Conservation (phyloP, 53 echinoderm and acorn worm species). For the Zoroaster sp. region DNA sequence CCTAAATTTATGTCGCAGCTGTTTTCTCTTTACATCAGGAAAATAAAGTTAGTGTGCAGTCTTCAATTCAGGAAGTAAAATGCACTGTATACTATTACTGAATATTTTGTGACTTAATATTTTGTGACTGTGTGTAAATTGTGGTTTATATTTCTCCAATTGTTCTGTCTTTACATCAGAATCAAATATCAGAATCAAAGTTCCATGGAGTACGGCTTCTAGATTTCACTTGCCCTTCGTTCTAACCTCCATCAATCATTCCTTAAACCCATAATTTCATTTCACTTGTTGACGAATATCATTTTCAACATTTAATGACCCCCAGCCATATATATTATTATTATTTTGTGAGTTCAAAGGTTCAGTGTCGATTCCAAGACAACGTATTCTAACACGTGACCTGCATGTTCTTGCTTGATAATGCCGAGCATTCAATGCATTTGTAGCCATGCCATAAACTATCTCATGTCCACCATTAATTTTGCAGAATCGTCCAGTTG, state of each 20-base stretch:
- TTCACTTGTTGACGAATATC: too few relatives aligned
- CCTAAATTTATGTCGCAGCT: slow-evolving; percentile 2
- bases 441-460: too few relatives aligned
- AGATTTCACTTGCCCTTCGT: not conserved
- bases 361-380: not conserved
- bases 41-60: not conserved
- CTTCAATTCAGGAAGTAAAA: not conserved
- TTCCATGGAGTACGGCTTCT: not conserved
- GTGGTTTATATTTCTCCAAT: too few relatives aligned
- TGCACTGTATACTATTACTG: not conserved
- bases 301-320: not conserved
- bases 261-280: not conserved
- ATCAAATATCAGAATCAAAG: not conserved
- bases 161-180: not conserved
- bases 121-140: too few relatives aligned
- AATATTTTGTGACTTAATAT: too few relatives aligned
- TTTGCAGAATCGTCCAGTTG: too few relatives aligned
- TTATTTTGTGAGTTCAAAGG: not conserved
- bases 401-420: too few relatives aligned
- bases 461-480: too few relatives aligned
- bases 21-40: not conserved
- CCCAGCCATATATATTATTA: not conserved
- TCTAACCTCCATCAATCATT: not conserved
- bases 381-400: too few relatives aligned
- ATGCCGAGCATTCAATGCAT: too few relatives aligned